These are phyloP conservation scores for Carcinoscorpius rotundicauda DNA, from an alignment of 1,140 invertebrate species.

Conservation along the genomic window DNA sequence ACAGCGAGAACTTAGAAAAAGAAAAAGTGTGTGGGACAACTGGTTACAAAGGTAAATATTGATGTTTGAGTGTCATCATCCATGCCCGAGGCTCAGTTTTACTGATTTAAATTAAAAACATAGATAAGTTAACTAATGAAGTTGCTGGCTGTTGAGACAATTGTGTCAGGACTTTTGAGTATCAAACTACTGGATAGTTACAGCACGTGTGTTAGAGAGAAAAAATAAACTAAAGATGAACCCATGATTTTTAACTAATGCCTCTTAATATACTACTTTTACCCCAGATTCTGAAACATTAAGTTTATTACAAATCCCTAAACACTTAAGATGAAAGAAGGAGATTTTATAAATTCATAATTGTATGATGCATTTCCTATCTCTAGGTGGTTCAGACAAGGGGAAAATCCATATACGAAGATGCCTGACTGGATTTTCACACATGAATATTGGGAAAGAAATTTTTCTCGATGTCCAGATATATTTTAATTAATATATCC, in stretches of 20 bases:
- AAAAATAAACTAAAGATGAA: no score
- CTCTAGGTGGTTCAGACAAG: constrained; percentile 69
- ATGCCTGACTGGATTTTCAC: constrained; percentile 77
- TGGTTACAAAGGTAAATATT: constrained; percentile 37
- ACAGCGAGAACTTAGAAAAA: constrained; percentile 68
- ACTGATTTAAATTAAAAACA: background rate
- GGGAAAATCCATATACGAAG: constrained; percentile 60
- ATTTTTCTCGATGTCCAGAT: constrained; percentile 53
- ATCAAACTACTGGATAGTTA: background rate
- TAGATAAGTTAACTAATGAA: background rate
- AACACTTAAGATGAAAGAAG: no score
- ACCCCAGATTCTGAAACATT: no score
- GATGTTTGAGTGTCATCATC: background rate
- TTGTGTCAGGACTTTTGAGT: background rate
- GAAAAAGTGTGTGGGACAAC: constrained; percentile 50
- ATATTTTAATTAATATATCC: constrained; percentile 40
- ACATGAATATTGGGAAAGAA: constrained; percentile 74
- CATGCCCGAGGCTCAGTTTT: background rate
- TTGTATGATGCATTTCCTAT: background rate
- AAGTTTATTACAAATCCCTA: no score
- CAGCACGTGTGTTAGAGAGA: background rate
- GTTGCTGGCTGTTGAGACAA: no score
- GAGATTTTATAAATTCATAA: constrained; percentile 2
- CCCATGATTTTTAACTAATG: no score
- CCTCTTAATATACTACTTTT: no score